phyloP scores from a whole-genome alignment of 2,113 vertebrate species.

The Etia nguti region DNA sequence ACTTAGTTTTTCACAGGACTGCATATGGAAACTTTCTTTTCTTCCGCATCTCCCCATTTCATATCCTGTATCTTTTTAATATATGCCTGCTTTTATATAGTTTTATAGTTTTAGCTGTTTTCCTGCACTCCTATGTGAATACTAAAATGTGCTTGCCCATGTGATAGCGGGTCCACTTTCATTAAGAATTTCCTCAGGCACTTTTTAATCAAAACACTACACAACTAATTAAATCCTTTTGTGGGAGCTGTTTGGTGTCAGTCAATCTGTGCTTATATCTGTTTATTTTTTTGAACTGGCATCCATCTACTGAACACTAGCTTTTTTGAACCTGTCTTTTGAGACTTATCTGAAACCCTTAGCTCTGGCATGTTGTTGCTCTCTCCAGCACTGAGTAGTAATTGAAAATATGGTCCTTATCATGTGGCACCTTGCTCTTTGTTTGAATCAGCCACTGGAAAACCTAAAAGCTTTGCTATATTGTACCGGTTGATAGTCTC shows the following conservation, averaged over 20 bases:
- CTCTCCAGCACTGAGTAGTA: background rate
- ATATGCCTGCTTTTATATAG: background rate
- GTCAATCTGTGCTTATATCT: background rate
- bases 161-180: background rate
- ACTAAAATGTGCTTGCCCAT: background rate
- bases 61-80: background rate
- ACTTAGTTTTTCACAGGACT: background rate
- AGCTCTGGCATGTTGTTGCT: background rate
- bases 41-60: background rate
- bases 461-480: background rate
- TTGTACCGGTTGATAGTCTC: background rate
- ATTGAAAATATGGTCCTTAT: background rate
- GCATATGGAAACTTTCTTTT: background rate
- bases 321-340: background rate
- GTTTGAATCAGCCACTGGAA: background rate
- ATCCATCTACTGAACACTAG: background rate
- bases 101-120: background rate
- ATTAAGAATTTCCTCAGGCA: background rate
- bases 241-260: background rate
- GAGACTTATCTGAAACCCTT: background rate
- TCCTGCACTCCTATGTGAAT: background rate
- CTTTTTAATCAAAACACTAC: background rate
- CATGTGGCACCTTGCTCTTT: background rate
- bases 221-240: background rate
- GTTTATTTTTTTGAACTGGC: background rate